Conservation (phyloP, 2,797 vertebrate species). For the Novumbra hubbsi region DNA sequence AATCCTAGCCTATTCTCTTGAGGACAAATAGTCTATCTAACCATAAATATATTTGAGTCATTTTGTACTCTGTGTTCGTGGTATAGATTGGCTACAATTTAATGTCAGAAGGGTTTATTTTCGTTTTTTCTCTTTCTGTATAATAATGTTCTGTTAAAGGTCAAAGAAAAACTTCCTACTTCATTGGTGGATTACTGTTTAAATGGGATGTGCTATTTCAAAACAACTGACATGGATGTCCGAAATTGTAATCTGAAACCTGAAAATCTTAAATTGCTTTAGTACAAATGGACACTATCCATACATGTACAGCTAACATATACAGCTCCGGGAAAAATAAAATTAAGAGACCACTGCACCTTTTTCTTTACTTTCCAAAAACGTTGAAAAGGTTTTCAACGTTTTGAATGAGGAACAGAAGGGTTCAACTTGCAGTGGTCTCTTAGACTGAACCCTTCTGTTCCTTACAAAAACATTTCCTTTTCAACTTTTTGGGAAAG, state of each 20-base stretch:
- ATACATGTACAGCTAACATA: not conserved
- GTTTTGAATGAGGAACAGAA: too few species aligned
- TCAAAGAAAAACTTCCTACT: not conserved
- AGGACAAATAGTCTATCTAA: conserved; percentile 6
- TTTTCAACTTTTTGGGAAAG: too few species aligned
- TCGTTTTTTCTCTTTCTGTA: not conserved
- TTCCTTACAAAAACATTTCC: too few species aligned
- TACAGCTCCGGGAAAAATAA: too few species aligned
- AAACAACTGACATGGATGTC: not conserved
- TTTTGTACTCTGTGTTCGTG: not conserved
- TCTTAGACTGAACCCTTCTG: too few species aligned
- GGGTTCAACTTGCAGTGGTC: too few species aligned
- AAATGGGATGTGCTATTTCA: not conserved
- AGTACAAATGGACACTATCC: not conserved
- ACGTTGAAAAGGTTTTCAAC: too few species aligned
- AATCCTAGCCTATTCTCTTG: not conserved
- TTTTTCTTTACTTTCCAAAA: too few species aligned
- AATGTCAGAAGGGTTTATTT: not conserved
- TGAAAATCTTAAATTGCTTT: not conserved
- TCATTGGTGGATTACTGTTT: not conserved
- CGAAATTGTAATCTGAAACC: not conserved
- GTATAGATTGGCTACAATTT: not conserved
- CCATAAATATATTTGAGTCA: conserved; percentile 19
- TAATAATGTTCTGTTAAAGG: not conserved
- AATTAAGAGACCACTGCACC: too few species aligned